phyloP scores from a whole-genome alignment of 2,888 invertebrate species.

The Rhagonycha lutea region DNA sequence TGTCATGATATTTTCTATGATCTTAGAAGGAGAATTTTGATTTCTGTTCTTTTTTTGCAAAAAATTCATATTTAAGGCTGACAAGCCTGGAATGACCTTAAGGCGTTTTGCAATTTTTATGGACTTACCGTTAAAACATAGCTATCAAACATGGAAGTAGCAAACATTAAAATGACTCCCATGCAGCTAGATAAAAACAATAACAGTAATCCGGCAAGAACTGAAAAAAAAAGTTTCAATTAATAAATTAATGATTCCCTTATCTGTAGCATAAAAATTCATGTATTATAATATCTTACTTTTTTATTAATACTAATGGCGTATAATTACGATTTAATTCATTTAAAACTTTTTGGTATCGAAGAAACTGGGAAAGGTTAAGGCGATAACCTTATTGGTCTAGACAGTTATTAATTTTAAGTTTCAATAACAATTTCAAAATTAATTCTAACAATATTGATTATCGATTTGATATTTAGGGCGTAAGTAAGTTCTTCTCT shows the following conservation, averaged over 20 bases:
- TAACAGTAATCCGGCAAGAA: conserved; percentile 56
- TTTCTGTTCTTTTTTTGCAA: too few species aligned
- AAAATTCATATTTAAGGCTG: too few species aligned
- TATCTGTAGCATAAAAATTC: background rate
- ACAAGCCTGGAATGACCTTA: too few species aligned
- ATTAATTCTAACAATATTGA: background rate
- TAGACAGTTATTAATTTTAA: conserved; percentile 10
- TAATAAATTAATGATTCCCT: background rate
- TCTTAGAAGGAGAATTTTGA: too few species aligned
- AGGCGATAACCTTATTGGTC: conserved; percentile 14
- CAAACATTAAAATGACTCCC: conserved; percentile 65
- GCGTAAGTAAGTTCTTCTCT: background rate
- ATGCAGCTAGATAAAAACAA: conserved; percentile 61
- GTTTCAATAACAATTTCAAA: background rate
- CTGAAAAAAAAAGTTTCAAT: conserved; percentile 56
- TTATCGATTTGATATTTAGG: background rate
- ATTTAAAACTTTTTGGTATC: conserved; percentile 2
- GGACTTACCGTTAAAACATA: conserved; percentile 61
- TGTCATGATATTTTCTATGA: background rate
- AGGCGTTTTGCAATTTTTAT: too few species aligned
- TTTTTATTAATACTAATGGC: background rate
- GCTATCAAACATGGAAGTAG: conserved; percentile 64
- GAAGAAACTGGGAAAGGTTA: conserved; percentile 11
- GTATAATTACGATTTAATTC: conserved; percentile 13
- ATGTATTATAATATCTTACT: background rate